Conservation (phyloP, 2,113 vertebrate species). For the Tychaedon coryphoeus region DNA sequence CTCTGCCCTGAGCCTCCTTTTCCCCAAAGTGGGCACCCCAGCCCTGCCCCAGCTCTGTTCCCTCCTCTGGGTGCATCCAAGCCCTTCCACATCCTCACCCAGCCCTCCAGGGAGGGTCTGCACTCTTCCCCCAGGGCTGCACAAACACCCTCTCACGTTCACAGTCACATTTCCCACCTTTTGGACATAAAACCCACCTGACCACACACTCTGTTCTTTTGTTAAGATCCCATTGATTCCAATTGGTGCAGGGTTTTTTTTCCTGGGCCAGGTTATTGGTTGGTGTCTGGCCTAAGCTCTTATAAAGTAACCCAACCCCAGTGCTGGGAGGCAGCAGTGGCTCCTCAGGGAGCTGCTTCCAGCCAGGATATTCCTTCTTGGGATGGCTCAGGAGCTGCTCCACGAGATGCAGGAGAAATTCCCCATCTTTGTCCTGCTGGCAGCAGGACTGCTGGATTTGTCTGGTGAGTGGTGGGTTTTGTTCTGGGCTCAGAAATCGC, state of each 20-base stretch:
- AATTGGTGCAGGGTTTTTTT: neutral
- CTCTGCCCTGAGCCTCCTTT: neutral
- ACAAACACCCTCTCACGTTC: neutral
- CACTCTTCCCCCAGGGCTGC: neutral
- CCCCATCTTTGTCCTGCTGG: neutral
- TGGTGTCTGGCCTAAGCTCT: neutral
- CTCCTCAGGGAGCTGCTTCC: neutral
- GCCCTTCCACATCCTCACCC: neutral
- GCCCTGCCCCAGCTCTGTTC: neutral
- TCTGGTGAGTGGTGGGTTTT: constrained; percentile 1
- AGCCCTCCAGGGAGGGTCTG: neutral
- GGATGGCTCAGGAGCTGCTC: neutral
- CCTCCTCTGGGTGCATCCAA: neutral
- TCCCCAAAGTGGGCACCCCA: neutral
- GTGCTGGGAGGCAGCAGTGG: neutral
- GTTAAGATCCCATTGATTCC: neutral
- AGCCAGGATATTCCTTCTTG: fast-evolving
- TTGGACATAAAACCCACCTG: fast-evolving
- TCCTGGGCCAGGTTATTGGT: neutral
- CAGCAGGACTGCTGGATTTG: neutral
- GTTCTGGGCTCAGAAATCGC: neutral
- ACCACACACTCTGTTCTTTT: neutral
- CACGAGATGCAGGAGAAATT: neutral
- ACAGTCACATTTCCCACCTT: neutral
- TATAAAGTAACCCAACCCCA: constrained; percentile 27